Base-by-base conservation (phyloP, 1,140 invertebrate species). In the Bombus confusus region DNA sequence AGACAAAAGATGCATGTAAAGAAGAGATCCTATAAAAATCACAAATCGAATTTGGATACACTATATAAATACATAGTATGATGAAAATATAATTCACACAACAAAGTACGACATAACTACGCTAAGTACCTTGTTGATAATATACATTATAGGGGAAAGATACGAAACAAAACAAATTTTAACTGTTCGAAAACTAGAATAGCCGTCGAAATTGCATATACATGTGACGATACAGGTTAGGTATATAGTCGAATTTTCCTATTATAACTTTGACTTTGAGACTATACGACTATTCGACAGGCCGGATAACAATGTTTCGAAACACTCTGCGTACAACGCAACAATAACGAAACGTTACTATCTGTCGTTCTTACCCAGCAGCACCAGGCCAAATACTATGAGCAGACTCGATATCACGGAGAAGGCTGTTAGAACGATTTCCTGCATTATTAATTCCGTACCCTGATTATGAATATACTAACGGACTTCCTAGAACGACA, bases 371-470 rank as follows among this genome's bases (percentile, higher is more conserved):
- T 95, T 94, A 96, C 96, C 96, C 77, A 95, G 88, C 72, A 93
- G 90, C 71, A 96, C 95, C 78, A 96, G 95, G 52, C 95, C 87
- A 84, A 96, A 91, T 28, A 96, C 95, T 81, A 96, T 88, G 34
- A 95, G 85, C 59, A 96, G 82, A 79, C 95, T 95, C 64, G 93
- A 92, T 87, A 96, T 84, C 77, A 96, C 91, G 43, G 95, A 96
- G 80, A 96, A 91, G 85, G 94, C 88, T 74, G 95, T 93, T 73
- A 96, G 86, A 72, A 95, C 80, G 78, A 95, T 91, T 86, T 96
- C 95, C 93, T 94, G 95, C 95, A 96, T 96, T 83, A 87, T 87
- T 86, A 85, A 83, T 84, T 84, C 41, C 83, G 79, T 39, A 81
- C 71, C 69, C 86, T 47, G 34, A 66, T 59, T 72, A 80, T 37